Evolutionary conservation across 2,888 invertebrate species (phyloP).

Genomic region (Patella caerulea): DNA sequence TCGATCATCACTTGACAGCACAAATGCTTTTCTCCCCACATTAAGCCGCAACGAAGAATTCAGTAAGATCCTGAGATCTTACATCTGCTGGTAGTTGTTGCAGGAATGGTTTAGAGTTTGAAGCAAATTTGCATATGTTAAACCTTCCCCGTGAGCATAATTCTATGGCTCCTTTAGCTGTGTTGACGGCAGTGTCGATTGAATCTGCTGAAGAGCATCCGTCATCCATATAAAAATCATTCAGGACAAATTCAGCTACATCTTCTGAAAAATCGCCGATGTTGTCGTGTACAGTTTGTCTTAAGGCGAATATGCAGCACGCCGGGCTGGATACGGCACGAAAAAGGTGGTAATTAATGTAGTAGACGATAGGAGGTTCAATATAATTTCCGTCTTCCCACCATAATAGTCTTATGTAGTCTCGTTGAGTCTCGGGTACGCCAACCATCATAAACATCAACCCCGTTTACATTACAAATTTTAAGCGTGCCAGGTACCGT

Average conservation of each 20-base stretch:
- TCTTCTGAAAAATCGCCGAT: not conserved
- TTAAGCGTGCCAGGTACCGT: too few species aligned
- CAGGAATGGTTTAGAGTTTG: not conserved
- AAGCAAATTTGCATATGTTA: not conserved
- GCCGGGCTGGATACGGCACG: conserved; percentile 4
- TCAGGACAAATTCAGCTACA: not conserved
- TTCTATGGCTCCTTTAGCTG: not conserved
- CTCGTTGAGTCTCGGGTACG: not conserved
- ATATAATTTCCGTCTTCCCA: not conserved
- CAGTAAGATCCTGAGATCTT: not conserved
- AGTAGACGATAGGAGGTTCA: not conserved
- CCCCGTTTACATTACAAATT: too few species aligned
- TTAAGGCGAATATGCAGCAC: not conserved
- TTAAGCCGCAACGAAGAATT: too few species aligned
- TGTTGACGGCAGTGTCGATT: not conserved
- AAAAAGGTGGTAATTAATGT: not conserved
- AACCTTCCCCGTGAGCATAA: not conserved
- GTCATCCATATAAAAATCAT: conserved; percentile 10
- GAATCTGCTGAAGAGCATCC: not conserved
- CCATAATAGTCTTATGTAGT: not conserved
- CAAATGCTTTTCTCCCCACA: too few species aligned
- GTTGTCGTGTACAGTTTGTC: not conserved
- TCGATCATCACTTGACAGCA: too few species aligned
- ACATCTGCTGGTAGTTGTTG: not conserved
- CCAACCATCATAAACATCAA: conserved; percentile 3